phyloP scores from a whole-genome alignment of 2,797 vertebrate species.

The Pseudocheirus occidentalis region DNA sequence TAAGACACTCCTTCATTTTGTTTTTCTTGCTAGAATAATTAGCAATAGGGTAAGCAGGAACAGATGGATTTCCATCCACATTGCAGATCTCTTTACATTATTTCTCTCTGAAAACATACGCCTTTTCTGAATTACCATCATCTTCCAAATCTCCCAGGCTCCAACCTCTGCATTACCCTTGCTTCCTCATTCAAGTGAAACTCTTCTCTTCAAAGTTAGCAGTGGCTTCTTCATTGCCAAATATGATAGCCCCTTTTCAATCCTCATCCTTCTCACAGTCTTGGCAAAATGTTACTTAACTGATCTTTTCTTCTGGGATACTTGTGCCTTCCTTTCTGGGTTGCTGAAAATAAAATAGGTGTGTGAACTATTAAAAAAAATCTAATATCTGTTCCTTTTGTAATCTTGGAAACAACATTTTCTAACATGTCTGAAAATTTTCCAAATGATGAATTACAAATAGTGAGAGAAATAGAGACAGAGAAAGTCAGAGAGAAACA shows the following conservation, averaged over 20 bases:
- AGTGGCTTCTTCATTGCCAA: not conserved
- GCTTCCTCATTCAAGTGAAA: not conserved
- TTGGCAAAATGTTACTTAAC: not conserved
- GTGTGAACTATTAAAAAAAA: not conserved
- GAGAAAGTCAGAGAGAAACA: not conserved
- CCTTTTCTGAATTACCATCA: not conserved
- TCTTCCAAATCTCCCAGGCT: not conserved
- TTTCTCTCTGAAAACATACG: not conserved
- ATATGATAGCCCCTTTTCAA: not conserved
- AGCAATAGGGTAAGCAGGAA: not conserved
- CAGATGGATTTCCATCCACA: not conserved
- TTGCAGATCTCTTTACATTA: not conserved
- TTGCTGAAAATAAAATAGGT: not conserved
- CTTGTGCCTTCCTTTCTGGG: not conserved
- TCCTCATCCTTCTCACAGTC: not conserved
- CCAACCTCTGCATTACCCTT: not conserved
- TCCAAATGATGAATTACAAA: not conserved
- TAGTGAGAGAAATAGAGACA: not conserved
- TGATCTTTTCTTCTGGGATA: not conserved
- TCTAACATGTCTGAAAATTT: not conserved
- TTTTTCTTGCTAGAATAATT: not conserved
- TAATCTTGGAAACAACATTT: not conserved
- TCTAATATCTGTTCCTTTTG: not conserved
- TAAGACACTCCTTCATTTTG: not conserved
- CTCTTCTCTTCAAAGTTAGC: not conserved